Conservation (phyloP, 1,140 invertebrate species). For the Drosophila arizonae region DNA sequence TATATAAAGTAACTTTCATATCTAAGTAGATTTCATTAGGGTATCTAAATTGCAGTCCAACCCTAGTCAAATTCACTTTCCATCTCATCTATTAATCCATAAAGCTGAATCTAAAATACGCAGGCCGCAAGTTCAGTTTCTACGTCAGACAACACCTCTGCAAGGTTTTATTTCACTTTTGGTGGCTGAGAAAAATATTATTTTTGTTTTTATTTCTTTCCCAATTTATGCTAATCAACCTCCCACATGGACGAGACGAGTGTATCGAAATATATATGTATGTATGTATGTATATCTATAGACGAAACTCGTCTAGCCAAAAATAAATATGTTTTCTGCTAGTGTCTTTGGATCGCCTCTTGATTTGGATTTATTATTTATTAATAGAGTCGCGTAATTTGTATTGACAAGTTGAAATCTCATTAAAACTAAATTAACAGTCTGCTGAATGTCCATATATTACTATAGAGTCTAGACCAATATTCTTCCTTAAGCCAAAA, state of each 20-base stretch:
- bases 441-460: too few relatives aligned
- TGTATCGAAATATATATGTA: background rate
- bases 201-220: slow-evolving; percentile 5
- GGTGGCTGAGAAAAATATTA: background rate
- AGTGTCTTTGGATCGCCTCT: slow-evolving; percentile 53
- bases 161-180: background rate
- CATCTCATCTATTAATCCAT: too few relatives aligned
- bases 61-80: too few relatives aligned
- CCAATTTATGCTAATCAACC: slow-evolving; percentile 71
- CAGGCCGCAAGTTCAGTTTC: too few relatives aligned
- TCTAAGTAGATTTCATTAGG: too few relatives aligned
- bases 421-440: slow-evolving; percentile 70
- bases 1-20: too few relatives aligned
- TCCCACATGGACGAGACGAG: slow-evolving; percentile 71
- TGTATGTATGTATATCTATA: background rate
- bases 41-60: too few relatives aligned
- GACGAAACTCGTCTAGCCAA: slow-evolving; percentile 63
- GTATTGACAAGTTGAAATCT: slow-evolving; percentile 78
- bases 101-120: too few relatives aligned
- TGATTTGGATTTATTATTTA: slow-evolving; percentile 76
- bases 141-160: background rate
- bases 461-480: too few relatives aligned
- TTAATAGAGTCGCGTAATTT: slow-evolving; percentile 75
- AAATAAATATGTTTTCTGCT: slow-evolving; percentile 56
- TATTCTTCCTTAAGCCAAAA: background rate